Base-by-base conservation (phyloP, 2,797 vertebrate species). In the Urosaurus nigricauda region DNA sequence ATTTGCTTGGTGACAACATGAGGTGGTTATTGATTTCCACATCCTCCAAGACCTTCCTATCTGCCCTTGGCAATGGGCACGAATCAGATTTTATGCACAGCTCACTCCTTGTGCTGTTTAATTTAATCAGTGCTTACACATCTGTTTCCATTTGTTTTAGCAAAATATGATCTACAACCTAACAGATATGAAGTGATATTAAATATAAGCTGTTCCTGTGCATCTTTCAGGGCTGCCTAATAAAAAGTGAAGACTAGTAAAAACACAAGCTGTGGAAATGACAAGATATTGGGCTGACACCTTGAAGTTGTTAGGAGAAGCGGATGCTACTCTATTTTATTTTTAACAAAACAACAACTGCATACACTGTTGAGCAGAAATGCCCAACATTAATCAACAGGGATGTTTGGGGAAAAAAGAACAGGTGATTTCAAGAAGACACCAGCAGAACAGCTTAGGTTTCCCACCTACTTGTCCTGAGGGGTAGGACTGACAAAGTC, bases 81-180 rank as follows among this genome's bases (percentile, higher is more conserved):
- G 86, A 93, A 94, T 94, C 93, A 94, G 88, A 78, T 79, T 91
- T 87, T 94, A 89, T 91, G 73, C 89, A 14, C n/a, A 40, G 58
- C 93, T 91, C 81, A 89, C 90, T 94, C 90, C 91, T 70, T 93
- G 90, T 81, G 90, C 93, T 94, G 88, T 95, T 93, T 96, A 95
- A 96, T 96, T 95, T 94, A 96, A 96, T 96, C 91, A 95, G 83
- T 90, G 93, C 86, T 94, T 92, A 92, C 89, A 96, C 94, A 97
- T 95, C 95, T 97, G 95, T 95, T 96, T 96, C 92, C 91, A 95
- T 93, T 96, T 96, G 93, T 89, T 94, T 96, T 95, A 96, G 95
- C 93, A 87, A 96, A 96, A 91, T 92, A 95, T 91, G 94, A 94
- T 91, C 89, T 95, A 74, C 92, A 92, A 91, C 91, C 88, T 90